Percentiles rank a stretch among this genome's conserved stretches.
Conservation (phyloP, 1,140 invertebrate genomes). For the Drosophila sucinea region DNA sequence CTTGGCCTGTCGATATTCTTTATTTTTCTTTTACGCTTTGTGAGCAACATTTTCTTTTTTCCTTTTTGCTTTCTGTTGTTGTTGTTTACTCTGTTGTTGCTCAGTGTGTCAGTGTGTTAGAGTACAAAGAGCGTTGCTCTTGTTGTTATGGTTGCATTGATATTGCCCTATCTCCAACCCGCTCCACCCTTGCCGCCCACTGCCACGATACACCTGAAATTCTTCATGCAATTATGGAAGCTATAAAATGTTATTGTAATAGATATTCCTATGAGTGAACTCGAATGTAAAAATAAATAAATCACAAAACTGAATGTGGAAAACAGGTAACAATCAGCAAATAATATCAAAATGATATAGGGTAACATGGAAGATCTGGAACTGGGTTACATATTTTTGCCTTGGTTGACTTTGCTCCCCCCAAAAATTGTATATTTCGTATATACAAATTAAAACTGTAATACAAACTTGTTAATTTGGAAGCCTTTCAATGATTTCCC, state of each 20-base stretch:
- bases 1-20: constrained; percentile 14
- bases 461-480: too few relatives aligned
- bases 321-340: background rate
- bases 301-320: background rate
- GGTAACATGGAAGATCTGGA: too few relatives aligned
- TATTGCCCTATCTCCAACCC: background rate
- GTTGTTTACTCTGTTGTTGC: constrained; percentile 22
- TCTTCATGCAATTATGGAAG: background rate
- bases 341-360: too few relatives aligned
- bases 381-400: too few relatives aligned
- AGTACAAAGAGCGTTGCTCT: constrained; percentile 2
- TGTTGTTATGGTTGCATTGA: constrained; percentile 28
- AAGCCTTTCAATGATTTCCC: too few relatives aligned
- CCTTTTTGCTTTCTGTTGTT: constrained; percentile 24
- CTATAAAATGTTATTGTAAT: background rate
- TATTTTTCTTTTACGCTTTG: constrained; percentile 45
- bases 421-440: too few relatives aligned
- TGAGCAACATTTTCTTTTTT: constrained; percentile 45
- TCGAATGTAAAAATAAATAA: background rate
- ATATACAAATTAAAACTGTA: too few relatives aligned
- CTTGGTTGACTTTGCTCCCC: too few relatives aligned
- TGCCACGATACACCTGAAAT: background rate
- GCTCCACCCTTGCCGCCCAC: background rate
- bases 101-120: constrained; percentile 60
- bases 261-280: background rate